These are phyloP conservation scores for Neostethus bicornis DNA, from an alignment of 2,797 vertebrate species.

Conservation along the genomic window DNA sequence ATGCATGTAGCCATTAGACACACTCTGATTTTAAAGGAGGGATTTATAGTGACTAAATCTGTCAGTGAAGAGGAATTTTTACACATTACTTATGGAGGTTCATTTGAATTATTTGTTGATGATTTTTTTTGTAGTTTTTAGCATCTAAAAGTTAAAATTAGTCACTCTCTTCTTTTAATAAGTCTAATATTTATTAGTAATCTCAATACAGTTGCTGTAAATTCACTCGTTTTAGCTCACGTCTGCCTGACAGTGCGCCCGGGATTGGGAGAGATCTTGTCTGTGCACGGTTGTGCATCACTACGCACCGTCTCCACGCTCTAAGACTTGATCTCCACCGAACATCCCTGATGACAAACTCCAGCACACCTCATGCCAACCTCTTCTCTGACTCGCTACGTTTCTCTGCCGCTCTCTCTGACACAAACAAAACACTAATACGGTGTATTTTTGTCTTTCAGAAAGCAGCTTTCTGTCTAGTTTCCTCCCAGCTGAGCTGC, in stretches of 20 bases:
- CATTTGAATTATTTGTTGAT: too few species aligned
- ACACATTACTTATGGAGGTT: constrained; percentile 34
- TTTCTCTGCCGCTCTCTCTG: constrained; percentile 18
- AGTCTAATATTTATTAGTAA: constrained; percentile 20
- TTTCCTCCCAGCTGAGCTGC: constrained; percentile 56
- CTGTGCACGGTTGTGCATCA: constrained; percentile 40
- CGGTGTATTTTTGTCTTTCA: constrained; percentile 34
- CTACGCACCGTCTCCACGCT: constrained; percentile 30
- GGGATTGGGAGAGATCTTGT: constrained; percentile 34
- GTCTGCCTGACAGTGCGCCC: constrained; percentile 27
- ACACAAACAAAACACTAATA: constrained; percentile 55
- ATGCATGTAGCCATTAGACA: constrained; percentile 50
- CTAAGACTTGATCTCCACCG: constrained; percentile 39
- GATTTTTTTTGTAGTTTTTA: constrained; percentile 1
- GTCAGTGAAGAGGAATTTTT: constrained; percentile 31
- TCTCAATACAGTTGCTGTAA: constrained; percentile 23
- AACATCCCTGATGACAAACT: constrained; percentile 51
- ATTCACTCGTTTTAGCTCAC: constrained; percentile 23
- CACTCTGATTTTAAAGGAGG: constrained; percentile 17
- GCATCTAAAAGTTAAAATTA: constrained; percentile 4
- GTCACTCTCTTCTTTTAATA: neutral
- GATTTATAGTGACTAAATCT: constrained; percentile 22
- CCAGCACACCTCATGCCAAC: constrained; percentile 35
- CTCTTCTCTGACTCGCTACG: constrained; percentile 26
- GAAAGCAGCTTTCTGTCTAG: constrained; percentile 37